These are phyloP conservation scores for Pomatostomus ruficeps DNA, from an alignment of 2,113 vertebrate genomes.

Conservation along the genomic window DNA sequence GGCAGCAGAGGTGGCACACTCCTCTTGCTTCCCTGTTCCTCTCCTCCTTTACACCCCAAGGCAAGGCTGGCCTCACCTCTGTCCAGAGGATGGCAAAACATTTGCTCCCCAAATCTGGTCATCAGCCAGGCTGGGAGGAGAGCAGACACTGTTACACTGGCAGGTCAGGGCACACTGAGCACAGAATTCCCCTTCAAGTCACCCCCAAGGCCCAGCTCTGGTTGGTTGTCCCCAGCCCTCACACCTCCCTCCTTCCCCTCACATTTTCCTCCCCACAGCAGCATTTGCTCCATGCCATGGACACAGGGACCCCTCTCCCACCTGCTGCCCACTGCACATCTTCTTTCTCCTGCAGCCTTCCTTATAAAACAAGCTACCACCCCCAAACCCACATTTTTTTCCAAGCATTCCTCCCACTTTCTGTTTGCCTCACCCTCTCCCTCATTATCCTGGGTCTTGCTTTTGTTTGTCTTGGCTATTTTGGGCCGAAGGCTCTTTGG, in stretches of 20 bases:
- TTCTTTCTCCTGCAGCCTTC: background rate
- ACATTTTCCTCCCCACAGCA: background rate
- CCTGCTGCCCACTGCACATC: background rate
- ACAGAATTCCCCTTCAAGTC: background rate
- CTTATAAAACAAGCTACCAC: constrained; percentile 51
- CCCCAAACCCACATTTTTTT: constrained; percentile 40
- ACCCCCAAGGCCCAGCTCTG: background rate
- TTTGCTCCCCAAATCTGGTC: background rate
- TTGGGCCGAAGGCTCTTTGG: constrained; percentile 13
- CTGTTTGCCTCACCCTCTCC: constrained; percentile 42
- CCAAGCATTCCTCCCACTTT: constrained; percentile 56
- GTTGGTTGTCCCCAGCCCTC: background rate
- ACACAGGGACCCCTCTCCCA: background rate
- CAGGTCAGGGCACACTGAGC: background rate
- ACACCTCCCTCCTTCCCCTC: background rate
- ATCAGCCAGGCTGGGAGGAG: background rate
- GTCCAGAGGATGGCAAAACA: background rate
- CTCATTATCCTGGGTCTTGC: constrained; percentile 41
- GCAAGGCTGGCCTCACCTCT: background rate
- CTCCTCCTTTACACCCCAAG: background rate
- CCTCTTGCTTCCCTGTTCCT: background rate
- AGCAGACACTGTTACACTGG: background rate
- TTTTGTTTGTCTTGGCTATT: constrained; percentile 60
- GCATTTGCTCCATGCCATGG: background rate
- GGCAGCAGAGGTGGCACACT: background rate